Base-by-base conservation (phyloP, 2,888 invertebrate genomes). In the Euzetes globulus region DNA sequence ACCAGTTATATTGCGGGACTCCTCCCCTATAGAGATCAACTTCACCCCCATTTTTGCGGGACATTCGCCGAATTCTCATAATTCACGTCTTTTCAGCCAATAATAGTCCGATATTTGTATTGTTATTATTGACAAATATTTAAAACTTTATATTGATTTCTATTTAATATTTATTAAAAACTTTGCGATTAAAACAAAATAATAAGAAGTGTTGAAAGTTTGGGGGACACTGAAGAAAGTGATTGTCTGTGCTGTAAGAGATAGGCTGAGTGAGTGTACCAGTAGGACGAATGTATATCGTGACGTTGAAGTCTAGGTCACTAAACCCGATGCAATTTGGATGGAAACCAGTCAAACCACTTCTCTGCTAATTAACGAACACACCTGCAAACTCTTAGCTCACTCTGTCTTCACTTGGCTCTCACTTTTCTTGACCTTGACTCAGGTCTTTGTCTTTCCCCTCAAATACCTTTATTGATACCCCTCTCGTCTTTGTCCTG, bases 401-500 rank as follows among this genome's bases (percentile, higher is more conserved):
- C 15, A 27, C 55, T 17, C 22, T 45, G 45, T n/a, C 33, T n/a
- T n/a, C 33, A 22, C 33, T 33, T 41, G 19, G 41, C 29, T 71
- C 47, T 47, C 71, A 71, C 50, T 71, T 50, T 71, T 74, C 74
- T 74, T 74, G 74, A 74, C 74, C 74, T 74, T 74, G 74, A 74
- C 52, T 55, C 68, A 25, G 74, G 74, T 37, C 74, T 74, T 70
- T 74, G 74, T 74, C 74, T 74, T 70, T 47, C 47, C 47, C 72
- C 63, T 37, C 15, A 63, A 63, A 63, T 63, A 63, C 63, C 63
- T 63, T 37, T 63, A 33, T 33, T 63, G 29, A 33, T 33, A 33
- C 63, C 63, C 63, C 63, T 63, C 63, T 63, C 37, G 33, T 63
- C 63, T 63, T 63, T 63, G 63, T 63, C 63, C 63, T 63, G 63